Conservation (phyloP, 2,888 invertebrate genomes). For the Epicampocera succincta region DNA sequence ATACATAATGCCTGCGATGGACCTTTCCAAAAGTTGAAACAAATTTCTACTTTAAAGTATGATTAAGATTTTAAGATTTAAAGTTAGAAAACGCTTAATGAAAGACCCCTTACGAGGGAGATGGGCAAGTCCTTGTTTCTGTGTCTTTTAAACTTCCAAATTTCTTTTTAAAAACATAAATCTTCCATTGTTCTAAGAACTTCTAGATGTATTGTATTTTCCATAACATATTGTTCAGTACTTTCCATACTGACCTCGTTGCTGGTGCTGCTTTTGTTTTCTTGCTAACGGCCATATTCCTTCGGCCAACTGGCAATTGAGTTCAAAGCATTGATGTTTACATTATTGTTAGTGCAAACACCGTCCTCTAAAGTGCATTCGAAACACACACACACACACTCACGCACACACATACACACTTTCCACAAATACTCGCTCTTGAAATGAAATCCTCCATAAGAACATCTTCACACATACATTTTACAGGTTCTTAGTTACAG, state of each 20-base stretch:
- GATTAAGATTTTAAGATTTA: too few relatives aligned
- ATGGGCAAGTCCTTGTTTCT: neutral
- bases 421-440: too few relatives aligned
- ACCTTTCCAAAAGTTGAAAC: too few relatives aligned
- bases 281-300: neutral
- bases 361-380: conserved; percentile 32
- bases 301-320: conserved; percentile 2
- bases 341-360: conserved; percentile 17
- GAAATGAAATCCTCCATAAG: neutral
- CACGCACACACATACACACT: neutral
- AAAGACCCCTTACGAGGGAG: too few relatives aligned
- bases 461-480: neutral
- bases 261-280: neutral
- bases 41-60: too few relatives aligned
- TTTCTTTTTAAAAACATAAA: neutral
- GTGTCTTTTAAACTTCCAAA: neutral
- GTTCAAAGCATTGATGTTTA: conserved; percentile 7
- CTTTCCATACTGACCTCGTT: neutral
- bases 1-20: too few relatives aligned
- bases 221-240: neutral
- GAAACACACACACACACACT: neutral
- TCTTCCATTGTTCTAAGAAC: too few relatives aligned
- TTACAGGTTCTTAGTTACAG: too few relatives aligned
- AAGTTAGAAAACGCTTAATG: too few relatives aligned
- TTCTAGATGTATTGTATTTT: too few relatives aligned